A percentile compares a stretch with the other conserved stretches of the same genome.
phyloP scores from a whole-genome alignment of 2,113 vertebrate genomes.

The Gracilinanus agilis region DNA sequence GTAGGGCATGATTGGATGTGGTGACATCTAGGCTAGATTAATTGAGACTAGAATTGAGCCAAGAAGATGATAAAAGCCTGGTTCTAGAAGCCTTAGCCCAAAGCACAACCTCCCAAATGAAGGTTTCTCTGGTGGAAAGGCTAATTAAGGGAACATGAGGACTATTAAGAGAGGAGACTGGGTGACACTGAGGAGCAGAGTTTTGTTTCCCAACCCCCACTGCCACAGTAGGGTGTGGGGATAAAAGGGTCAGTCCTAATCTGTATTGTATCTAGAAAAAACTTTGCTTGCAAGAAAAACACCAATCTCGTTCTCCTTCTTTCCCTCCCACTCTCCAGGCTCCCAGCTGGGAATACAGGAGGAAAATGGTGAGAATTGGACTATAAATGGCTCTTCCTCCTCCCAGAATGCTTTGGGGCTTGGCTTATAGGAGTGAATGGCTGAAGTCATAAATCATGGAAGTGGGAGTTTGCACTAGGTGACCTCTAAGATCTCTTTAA shows the following conservation, averaged over 20 bases:
- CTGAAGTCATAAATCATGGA: constrained; percentile 63
- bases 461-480: constrained; percentile 49
- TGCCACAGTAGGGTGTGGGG: background rate
- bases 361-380: background rate
- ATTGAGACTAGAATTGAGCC: background rate
- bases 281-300: constrained; percentile 17
- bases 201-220: background rate
- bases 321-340: background rate
- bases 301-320: background rate
- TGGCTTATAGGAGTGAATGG: constrained; percentile 39
- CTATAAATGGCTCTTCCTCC: constrained; percentile 40
- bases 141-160: background rate
- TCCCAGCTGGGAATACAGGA: background rate
- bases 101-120: background rate
- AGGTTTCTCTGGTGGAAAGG: background rate
- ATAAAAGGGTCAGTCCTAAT: background rate
- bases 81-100: constrained; percentile 14
- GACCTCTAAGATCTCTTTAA: constrained; percentile 57
- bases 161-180: background rate
- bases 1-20: background rate
- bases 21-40: background rate
- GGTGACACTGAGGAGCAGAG: too few relatives aligned
- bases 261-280: background rate
- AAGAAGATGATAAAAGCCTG: background rate
- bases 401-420: constrained; percentile 23